Base-by-base conservation (phyloP, 2,888 invertebrate species). In the Napeogenes sylphis region DNA sequence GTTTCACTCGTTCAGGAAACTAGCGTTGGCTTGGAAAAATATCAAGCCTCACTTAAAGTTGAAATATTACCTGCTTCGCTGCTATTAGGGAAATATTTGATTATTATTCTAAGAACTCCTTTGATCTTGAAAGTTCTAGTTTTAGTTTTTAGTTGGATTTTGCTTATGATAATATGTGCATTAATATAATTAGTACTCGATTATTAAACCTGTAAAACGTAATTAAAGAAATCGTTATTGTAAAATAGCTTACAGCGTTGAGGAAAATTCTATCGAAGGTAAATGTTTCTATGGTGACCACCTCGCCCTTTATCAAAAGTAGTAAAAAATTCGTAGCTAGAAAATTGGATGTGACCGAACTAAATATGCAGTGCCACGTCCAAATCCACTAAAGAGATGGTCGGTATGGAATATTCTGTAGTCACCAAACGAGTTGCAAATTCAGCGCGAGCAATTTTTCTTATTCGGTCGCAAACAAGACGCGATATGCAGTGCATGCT, bases 371-470 rank as follows among this genome's bases (percentile, higher is more conserved):
- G 21, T 21, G 21, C 21, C 21, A 21, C 21, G 21, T 21, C 21
- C 21, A 21, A 21, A 21, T 21, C 81, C 79, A 83, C 83, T 21
- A 84, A 84, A 84, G 70, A 70, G 79, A 83, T 78, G 77, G 81
- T 80, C 72, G 78, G 78, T 77, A 80, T 77, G 75, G 81, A 83
- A 80, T 71, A 75, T 70, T 76, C 70, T 68, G 71, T 70, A 74
- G 73, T 75, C 75, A 65, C 70, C 74, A 75, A 75, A 74, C 74
- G 75, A 77, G 74, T 73, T 70, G 74, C 73, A 75, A 75, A 75
- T 75, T 73, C 73, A 67, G 70, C 66, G 71, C 70, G 56, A 65
- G 68, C 69, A 72, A 73, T 75, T 75, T 77, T 75, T 74, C 71
- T 73, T 73, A 72, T 70, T 73, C 70, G 68, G 70, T 72, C 68